A percentile compares a stretch with the other conserved stretches of the same genome.
Evolutionary conservation across 2,888 invertebrate species (phyloP).

Genomic region (Spodoptera exigua): DNA sequence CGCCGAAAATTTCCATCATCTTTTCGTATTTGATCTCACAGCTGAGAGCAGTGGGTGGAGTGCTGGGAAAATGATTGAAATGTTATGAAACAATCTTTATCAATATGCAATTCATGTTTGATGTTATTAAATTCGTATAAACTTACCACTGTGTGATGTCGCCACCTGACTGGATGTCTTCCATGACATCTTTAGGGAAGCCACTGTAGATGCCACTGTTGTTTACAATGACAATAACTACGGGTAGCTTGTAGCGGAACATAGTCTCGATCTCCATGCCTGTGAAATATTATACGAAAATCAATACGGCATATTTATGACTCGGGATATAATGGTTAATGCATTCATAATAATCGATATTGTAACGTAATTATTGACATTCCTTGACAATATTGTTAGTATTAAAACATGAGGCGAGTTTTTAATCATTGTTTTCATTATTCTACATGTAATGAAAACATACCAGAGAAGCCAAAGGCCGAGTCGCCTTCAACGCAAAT

Average conservation of each 20-base stretch:
- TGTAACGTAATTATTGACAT: slow-evolving; percentile 43
- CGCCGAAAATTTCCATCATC: slow-evolving; percentile 96
- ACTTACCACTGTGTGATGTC: slow-evolving; percentile 93
- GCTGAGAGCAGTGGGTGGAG: slow-evolving; percentile 95
- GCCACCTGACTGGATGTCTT: slow-evolving; percentile 91
- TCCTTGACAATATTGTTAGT: slow-evolving; percentile 37
- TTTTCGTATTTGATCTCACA: slow-evolving; percentile 96
- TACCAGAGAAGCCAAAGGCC: slow-evolving; percentile 99
- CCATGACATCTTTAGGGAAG: slow-evolving; percentile 93
- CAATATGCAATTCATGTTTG: no score
- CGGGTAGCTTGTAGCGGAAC: slow-evolving; percentile 97
- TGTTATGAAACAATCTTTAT: no score
- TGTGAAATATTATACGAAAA: slow-evolving; percentile 61
- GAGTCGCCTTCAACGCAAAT: slow-evolving; percentile 99
- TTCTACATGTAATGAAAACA: slow-evolving; percentile 67
- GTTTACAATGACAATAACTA: slow-evolving; percentile 97
- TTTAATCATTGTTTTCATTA: slow-evolving; percentile 30
- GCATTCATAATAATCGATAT: slow-evolving; percentile 38
- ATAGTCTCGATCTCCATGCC: slow-evolving; percentile 99
- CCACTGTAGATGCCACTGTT: slow-evolving; percentile 98
- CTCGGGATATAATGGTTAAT: slow-evolving; percentile 13
- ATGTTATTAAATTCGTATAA: background rate
- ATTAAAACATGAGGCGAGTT: slow-evolving; percentile 32
- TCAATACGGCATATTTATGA: slow-evolving; percentile 24
- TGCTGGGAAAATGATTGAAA: slow-evolving; percentile 84